Percentiles rank a stretch among this genome's conserved stretches.
Evolutionary conservation across 2,888 invertebrate genomes (phyloP).

Genomic region (Camptogramma bilineatum): DNA sequence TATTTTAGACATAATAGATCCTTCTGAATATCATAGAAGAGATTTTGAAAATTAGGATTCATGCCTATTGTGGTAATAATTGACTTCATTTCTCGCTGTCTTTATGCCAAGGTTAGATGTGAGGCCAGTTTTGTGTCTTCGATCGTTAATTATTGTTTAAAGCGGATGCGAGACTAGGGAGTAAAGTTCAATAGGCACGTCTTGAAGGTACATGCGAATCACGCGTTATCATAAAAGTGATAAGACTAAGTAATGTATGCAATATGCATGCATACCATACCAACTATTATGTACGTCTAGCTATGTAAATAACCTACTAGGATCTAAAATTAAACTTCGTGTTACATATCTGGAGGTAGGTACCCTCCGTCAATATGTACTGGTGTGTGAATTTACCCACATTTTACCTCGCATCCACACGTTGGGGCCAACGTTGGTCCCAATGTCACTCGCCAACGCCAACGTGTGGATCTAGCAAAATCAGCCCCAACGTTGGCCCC

Average conservation of each 20-base stretch:
- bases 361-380: too few relatives aligned
- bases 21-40: too few relatives aligned
- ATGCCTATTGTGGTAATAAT: slow-evolving; percentile 17
- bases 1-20: too few relatives aligned
- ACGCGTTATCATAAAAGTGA: slow-evolving; percentile 24
- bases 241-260: slow-evolving; percentile 16
- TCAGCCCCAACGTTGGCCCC: too few relatives aligned
- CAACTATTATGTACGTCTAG: background rate
- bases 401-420: too few relatives aligned
- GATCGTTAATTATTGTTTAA: background rate
- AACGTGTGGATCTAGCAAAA: too few relatives aligned
- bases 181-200: slow-evolving; percentile 25
- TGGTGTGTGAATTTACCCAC: too few relatives aligned
- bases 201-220: slow-evolving; percentile 14
- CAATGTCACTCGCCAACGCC: too few relatives aligned
- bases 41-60: too few relatives aligned
- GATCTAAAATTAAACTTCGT: background rate
- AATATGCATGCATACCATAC: background rate
- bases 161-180: slow-evolving; percentile 12
- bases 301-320: background rate
- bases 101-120: slow-evolving; percentile 30
- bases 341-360: too few relatives aligned
- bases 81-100: slow-evolving; percentile 8
- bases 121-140: slow-evolving; percentile 13
- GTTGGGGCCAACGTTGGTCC: too few relatives aligned